Base-by-base conservation (phyloP, 2,113 vertebrate species). In the Rhizomys pruinosus region DNA sequence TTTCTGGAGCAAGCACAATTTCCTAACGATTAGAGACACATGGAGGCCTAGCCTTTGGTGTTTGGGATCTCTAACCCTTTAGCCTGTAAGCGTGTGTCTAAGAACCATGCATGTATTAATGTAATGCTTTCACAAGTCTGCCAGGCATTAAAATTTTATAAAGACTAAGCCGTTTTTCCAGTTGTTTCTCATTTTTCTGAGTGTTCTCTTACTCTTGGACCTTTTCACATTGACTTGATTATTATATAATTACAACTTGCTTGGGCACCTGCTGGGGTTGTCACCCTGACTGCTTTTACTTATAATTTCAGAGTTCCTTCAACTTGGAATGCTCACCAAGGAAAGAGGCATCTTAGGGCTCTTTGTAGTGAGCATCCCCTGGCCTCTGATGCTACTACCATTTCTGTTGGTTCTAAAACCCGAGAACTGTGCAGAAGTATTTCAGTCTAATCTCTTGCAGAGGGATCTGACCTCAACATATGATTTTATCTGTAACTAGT, bases 11-110 rank as follows among this genome's bases (percentile, higher is more conserved):
- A 19, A 42, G 4, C 8, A 16, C 5, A 23, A 44, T 52, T 55
- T 71, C 72, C 39, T n/a, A 2, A 42, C 29, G 22, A 47, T 42
- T 42, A 29, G 25, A 59, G 15, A 16, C 42, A 2, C 10, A 59
- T 25, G 19, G 6, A 34, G 3, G 23, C 11, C 47, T 34, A 52
- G 4, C 4, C 3, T 15, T 20, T 2, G 0, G 25, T 44, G 29
- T 39, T 22, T 55, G 76, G 63, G 9, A 44, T 22, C 47, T 55
- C 20, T 7, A 22, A 32, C 12, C 57, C 10, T 73, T 20, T 73
- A 9, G 34, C n/a, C 44, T 57, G 59, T 34, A 20, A 47, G 25
- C 47, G 20, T 34, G 9, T 20, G 44, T 66, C 29, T 29, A 8
- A 16, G 68, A 81, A 32, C 10, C 29, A 29, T 23, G n/a, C n/a